Evolutionary conservation across 1,140 invertebrate species (phyloP).

Genomic region (Cherax destructor): DNA sequence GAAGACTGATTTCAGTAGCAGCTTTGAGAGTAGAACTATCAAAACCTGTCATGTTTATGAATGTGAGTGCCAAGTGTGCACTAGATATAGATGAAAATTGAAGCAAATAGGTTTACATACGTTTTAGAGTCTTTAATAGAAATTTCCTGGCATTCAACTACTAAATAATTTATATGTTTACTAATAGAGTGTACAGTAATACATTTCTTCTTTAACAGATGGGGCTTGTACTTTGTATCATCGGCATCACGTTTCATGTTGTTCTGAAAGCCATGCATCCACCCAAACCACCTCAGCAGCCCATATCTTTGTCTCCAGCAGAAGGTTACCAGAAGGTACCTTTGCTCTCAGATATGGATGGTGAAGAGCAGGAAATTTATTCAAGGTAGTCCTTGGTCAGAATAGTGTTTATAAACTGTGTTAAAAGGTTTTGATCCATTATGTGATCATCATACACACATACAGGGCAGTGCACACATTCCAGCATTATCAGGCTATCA

Average conservation of each 20-base stretch:
- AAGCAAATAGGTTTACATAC: no score
- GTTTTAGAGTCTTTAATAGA: not conserved
- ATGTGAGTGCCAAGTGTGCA: no score
- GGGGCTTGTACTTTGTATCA: constrained; percentile 90
- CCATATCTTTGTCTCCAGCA: constrained; percentile 9
- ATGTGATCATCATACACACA: no score
- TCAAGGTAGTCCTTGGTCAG: constrained; percentile 10
- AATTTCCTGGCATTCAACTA: not conserved
- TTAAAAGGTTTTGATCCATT: no score
- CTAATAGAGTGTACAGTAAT: no score
- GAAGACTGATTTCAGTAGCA: no score
- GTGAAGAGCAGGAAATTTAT: constrained; percentile 46
- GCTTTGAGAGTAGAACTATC: no score
- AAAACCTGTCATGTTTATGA: no score
- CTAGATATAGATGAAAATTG: no score
- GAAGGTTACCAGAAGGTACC: constrained; percentile 46
- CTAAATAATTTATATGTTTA: not conserved
- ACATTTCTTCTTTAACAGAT: constrained; percentile 80
- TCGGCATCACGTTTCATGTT: constrained; percentile 92
- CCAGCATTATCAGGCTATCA: no score
- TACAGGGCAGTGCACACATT: no score
- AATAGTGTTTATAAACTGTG: not conserved
- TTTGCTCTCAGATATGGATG: constrained; percentile 45
- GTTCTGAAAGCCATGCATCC: constrained; percentile 81
- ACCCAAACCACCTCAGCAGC: constrained; percentile 28